Conservation (phyloP, 1,140 invertebrate genomes). For the Proctacanthus coquilletti region DNA sequence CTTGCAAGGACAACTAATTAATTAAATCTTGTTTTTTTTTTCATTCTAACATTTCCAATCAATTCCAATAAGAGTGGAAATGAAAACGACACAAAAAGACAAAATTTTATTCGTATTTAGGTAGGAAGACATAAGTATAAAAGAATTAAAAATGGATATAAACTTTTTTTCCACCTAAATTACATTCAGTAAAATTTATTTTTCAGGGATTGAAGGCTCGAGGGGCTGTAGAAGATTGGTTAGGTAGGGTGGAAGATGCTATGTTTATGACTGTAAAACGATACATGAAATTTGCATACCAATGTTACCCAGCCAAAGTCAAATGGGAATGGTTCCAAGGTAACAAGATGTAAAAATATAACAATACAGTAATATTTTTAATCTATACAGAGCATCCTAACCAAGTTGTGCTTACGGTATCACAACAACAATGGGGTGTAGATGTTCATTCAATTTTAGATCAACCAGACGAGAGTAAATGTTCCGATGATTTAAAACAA, state of each 20-base stretch:
- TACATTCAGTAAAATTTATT: not conserved
- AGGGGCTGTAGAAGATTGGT: conserved; percentile 79
- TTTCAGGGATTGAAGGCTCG: conserved; percentile 60
- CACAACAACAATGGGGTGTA: conserved; percentile 73
- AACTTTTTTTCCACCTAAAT: too few relatives aligned
- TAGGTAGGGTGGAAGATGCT: conserved; percentile 68
- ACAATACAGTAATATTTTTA: conserved; percentile 1
- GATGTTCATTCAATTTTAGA: conserved; percentile 59
- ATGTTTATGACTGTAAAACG: conserved; percentile 64
- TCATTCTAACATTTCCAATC: too few relatives aligned
- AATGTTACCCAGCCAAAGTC: conserved; percentile 24
- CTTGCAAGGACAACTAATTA: too few relatives aligned
- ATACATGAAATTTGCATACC: conserved; percentile 49
- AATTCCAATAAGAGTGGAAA: too few relatives aligned
- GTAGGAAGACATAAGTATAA: too few relatives aligned
- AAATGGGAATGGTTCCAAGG: conserved; percentile 25
- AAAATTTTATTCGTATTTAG: too few relatives aligned
- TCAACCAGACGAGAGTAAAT: conserved; percentile 22
- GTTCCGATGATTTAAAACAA: conserved; percentile 33
- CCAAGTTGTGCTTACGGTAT: conserved; percentile 55
- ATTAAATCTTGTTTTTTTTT: too few relatives aligned
- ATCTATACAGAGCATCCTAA: conserved; percentile 31
- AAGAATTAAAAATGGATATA: too few relatives aligned
- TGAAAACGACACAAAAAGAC: too few relatives aligned
- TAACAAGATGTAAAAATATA: conserved; percentile 5